A percentile compares a stretch with the other conserved stretches of the same genome.
Conservation (phyloP, 2,888 invertebrate species). For the Drosophila lutescens region DNA sequence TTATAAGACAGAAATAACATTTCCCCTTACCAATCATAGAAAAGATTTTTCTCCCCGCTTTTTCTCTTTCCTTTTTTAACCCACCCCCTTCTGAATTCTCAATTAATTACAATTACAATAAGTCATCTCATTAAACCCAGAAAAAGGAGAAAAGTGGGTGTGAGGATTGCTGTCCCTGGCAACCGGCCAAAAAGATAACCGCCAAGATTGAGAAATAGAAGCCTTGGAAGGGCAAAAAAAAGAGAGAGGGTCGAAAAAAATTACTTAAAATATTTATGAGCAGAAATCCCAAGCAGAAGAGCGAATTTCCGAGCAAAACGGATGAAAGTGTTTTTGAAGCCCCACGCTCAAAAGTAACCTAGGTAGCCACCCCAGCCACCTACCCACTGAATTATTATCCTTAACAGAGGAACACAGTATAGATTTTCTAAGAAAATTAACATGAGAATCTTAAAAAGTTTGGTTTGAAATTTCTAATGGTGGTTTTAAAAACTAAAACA, state of each 20-base stretch:
- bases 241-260: slow-evolving; percentile 15
- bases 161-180: slow-evolving; percentile 41
- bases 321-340: slow-evolving; percentile 85
- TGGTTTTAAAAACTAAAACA: no score
- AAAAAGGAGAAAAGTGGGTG: slow-evolving; percentile 8
- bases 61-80: background rate
- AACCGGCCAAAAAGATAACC: slow-evolving; percentile 47
- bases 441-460: background rate
- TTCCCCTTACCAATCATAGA: background rate
- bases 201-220: slow-evolving; percentile 49
- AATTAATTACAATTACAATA: slow-evolving; percentile 84
- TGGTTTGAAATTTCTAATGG: no score
- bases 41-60: background rate
- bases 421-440: background rate
- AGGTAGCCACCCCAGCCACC: slow-evolving; percentile 14
- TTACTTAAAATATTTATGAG: slow-evolving; percentile 60
- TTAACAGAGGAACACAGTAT: background rate
- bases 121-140: slow-evolving; percentile 83
- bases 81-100: slow-evolving; percentile 12
- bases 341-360: slow-evolving; percentile 61
- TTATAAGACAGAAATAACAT: no score
- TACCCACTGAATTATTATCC: no score
- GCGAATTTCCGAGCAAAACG: slow-evolving; percentile 82
- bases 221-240: slow-evolving; percentile 39
- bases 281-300: slow-evolving; percentile 11